Conservation (phyloP, 2,888 invertebrate species). For the Agrotis puta region DNA sequence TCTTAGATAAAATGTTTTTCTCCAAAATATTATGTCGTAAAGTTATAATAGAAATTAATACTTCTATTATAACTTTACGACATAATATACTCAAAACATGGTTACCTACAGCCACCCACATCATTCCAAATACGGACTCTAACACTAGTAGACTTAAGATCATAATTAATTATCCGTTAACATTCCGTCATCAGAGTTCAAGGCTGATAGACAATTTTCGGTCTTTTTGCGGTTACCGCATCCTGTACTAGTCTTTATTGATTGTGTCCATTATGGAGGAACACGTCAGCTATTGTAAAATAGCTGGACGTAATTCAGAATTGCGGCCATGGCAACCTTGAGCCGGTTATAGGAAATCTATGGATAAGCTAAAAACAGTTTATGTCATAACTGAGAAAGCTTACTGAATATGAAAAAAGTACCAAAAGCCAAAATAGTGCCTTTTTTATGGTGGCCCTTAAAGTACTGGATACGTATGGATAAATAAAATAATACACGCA, state of each 20-base stretch:
- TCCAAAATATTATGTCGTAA: not conserved
- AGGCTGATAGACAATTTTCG: slow-evolving; percentile 40
- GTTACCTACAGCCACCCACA: slow-evolving; percentile 30
- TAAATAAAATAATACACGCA: not conserved
- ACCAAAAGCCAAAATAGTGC: not conserved
- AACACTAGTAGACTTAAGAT: slow-evolving; percentile 17
- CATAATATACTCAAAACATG: slow-evolving; percentile 24
- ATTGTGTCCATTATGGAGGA: slow-evolving; percentile 11
- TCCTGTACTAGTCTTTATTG: slow-evolving; percentile 35
- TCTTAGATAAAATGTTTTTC: too few species aligned
- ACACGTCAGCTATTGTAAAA: slow-evolving; percentile 48
- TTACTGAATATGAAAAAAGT: not conserved
- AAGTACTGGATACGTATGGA: not conserved
- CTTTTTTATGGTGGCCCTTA: too few species aligned
- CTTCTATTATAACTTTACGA: too few species aligned
- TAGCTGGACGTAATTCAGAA: slow-evolving; percentile 27
- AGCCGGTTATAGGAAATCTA: slow-evolving; percentile 39
- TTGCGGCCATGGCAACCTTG: slow-evolving; percentile 45
- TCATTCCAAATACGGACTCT: slow-evolving; percentile 34
- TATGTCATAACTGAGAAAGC: slow-evolving; percentile 7
- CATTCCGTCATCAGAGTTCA: slow-evolving; percentile 53
- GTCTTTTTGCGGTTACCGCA: slow-evolving; percentile 30
- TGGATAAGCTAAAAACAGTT: slow-evolving; percentile 31
- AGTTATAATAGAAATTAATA: slow-evolving; percentile 10
- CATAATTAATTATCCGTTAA: slow-evolving; percentile 51